Base-by-base conservation (phyloP, 2,797 vertebrate species). In the Thaleichthys pacificus region DNA sequence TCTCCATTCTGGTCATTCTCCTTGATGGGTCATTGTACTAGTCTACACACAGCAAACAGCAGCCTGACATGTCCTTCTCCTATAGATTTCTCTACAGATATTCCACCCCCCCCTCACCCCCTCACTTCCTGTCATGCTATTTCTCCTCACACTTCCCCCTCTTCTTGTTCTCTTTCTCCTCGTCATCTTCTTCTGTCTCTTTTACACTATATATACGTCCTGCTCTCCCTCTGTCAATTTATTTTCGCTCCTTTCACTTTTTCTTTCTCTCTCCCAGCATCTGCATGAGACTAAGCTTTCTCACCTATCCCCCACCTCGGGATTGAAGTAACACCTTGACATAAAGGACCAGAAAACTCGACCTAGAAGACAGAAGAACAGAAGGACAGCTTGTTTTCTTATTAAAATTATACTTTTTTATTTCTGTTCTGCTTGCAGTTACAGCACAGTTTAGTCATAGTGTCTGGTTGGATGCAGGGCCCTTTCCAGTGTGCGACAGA, bases 381-480 rank as follows among this genome's bases (percentile, higher is more conserved):
- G 66, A 77, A 54, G 63, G 58, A 21, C 12, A 76, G 73, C 73
- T 68, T 64, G 19, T 32, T 81, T 91, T 86, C 88, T 88, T 93
- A 93, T 86, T 91, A 93, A 94, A 94, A 91, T 90, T 72, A 71
- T 79, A 77, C 74, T 83, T 77, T 81, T 89, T 89, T 91, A 91
- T 88, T 89, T 90, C 88, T 84, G 82, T 89, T 90, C 85, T 87
- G 86, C 87, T 91, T 75, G 80, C 82, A 85, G 85, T 90, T 90
- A 88, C 91, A 91, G 83, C 88, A 91, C 91, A 88, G 74, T 90
- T 89, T 88, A 85, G 91, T 91, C 89, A 88, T 83, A 57, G 78
- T 77, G 82, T 84, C 76, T 86, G 86, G 78, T 80, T 77, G 73
- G 78, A 72, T 72, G 73, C 73, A 83, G 77, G 82, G 82, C 81